Percentiles rank a stretch among this genome's conserved stretches.
Evolutionary conservation across 2,888 invertebrate genomes (phyloP).

Genomic region (Morpho achilles): DNA sequence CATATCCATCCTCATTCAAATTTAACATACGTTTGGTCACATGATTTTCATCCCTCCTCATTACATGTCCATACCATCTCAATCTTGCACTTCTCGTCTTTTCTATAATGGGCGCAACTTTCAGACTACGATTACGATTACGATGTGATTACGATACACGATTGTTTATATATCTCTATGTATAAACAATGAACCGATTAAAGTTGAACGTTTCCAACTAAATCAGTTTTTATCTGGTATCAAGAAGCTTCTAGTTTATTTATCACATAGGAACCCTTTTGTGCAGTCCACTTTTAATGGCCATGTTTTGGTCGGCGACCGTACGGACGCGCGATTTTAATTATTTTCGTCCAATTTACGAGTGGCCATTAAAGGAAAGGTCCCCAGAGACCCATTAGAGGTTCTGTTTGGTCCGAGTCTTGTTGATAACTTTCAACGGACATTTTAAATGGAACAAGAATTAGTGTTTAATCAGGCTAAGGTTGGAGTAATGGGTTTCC

Average conservation of each 20-base stretch:
- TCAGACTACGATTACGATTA: too few species aligned
- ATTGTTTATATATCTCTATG: too few species aligned
- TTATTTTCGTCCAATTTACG: conserved; percentile 79
- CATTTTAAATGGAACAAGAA: conserved; percentile 63
- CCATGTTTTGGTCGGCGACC: conserved; percentile 66
- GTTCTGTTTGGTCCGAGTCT: conserved; percentile 59
- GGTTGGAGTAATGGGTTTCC: conserved; percentile 43
- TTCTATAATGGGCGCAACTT: too few species aligned
- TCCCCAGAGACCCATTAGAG: conserved; percentile 70
- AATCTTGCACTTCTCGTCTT: too few species aligned
- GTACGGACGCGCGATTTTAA: conserved; percentile 71
- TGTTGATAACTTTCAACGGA: conserved; percentile 72
- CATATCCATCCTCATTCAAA: too few species aligned
- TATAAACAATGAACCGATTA: too few species aligned
- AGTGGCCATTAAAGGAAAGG: conserved; percentile 73
- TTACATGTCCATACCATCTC: too few species aligned
- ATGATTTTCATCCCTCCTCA: too few species aligned
- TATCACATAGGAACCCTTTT: conserved; percentile 71
- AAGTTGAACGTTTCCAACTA: not conserved
- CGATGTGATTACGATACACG: too few species aligned
- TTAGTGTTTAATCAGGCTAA: conserved; percentile 61
- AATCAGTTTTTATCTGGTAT: conserved; percentile 23
- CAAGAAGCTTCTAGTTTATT: conserved; percentile 56
- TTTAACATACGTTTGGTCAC: too few species aligned
- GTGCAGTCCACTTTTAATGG: conserved; percentile 63